Evolutionary conservation across 2,888 invertebrate genomes (phyloP).

Genomic region (Tenthredo livida): DNA sequence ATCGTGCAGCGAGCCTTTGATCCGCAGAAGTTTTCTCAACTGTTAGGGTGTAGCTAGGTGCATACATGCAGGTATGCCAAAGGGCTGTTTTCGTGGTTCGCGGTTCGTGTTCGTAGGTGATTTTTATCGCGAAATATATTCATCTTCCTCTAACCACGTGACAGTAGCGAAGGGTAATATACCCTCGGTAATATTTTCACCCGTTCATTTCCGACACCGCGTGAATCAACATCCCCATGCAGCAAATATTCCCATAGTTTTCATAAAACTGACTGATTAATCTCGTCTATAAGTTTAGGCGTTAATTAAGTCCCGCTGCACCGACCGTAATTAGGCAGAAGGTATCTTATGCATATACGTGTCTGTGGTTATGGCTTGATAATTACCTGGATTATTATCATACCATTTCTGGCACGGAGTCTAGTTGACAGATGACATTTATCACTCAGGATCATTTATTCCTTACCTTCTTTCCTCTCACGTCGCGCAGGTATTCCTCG

Average conservation of each 20-base stretch:
- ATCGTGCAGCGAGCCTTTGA: constrained; percentile 49
- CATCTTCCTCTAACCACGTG: not conserved
- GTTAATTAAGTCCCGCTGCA: not conserved
- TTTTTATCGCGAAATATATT: constrained; percentile 32
- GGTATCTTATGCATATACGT: not conserved
- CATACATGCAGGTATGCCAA: not conserved
- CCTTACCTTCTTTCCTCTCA: not conserved
- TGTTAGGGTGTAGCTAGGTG: not conserved
- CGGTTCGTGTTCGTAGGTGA: not conserved
- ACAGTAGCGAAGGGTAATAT: not conserved
- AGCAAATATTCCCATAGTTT: not conserved
- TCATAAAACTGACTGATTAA: not conserved
- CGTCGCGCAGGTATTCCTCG: not conserved
- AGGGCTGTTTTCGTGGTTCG: not conserved
- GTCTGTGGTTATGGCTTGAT: constrained; percentile 5
- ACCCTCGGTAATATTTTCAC: no score
- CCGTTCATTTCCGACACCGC: not conserved
- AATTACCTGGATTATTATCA: constrained; percentile 17
- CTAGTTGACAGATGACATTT: constrained; percentile 33
- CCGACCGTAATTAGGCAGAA: not conserved
- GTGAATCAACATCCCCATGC: constrained; percentile 6
- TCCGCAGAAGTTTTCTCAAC: constrained; percentile 29
- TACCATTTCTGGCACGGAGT: not conserved
- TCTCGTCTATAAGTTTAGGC: not conserved
- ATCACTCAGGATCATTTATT: constrained; percentile 2